phyloP scores from a whole-genome alignment of 2,797 vertebrate genomes.

The Synaphobranchus kaupii region DNA sequence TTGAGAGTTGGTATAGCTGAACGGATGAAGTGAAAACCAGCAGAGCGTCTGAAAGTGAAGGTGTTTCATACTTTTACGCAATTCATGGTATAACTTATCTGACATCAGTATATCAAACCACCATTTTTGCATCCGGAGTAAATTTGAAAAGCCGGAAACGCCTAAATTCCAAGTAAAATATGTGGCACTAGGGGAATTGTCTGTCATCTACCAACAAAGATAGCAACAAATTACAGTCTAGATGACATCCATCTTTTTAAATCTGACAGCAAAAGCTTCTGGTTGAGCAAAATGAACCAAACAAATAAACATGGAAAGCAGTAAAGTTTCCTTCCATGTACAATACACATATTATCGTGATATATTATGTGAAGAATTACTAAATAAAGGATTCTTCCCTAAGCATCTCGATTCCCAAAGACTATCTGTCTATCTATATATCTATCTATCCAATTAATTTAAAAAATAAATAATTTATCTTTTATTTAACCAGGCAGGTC shows the following conservation, averaged over 20 bases:
- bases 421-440: not conserved
- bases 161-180: not conserved
- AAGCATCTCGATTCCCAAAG: not conserved
- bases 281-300: not conserved
- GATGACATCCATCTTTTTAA: not conserved
- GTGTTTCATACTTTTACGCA: not conserved
- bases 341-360: not conserved
- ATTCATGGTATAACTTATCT: not conserved
- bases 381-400: not conserved
- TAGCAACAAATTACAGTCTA: not conserved
- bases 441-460: not conserved
- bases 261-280: not conserved
- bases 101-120: not conserved
- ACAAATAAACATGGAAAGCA: not conserved
- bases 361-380: not conserved
- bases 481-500: too few relatives aligned
- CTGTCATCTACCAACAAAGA: not conserved
- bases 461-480: too few relatives aligned
- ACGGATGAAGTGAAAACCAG: not conserved
- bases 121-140: not conserved
- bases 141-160: not conserved
- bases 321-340: not conserved
- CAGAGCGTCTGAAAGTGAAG: not conserved
- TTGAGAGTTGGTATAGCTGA: not conserved
- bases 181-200: not conserved